Conservation (phyloP, 2,888 invertebrate species). For the Volucella bombylans region DNA sequence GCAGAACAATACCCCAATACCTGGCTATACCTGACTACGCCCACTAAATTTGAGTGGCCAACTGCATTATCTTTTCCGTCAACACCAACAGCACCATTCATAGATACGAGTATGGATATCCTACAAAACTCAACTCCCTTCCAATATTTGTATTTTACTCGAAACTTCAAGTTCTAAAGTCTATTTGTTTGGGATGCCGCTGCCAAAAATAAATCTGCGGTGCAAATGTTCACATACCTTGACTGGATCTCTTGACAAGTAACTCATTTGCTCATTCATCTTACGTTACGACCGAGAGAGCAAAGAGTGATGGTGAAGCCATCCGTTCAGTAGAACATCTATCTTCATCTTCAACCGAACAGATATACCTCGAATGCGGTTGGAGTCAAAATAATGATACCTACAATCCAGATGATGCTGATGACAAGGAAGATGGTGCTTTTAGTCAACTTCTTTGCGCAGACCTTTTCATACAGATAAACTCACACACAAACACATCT, state of each 20-base stretch:
- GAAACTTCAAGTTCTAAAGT: background rate
- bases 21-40: too few relatives aligned
- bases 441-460: background rate
- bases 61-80: too few relatives aligned
- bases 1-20: too few relatives aligned
- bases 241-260: conserved; percentile 32
- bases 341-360: background rate
- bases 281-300: background rate
- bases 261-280: conserved; percentile 42
- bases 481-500: background rate
- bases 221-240: conserved; percentile 57
- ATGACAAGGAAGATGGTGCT: conserved; percentile 25
- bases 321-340: conserved; percentile 17
- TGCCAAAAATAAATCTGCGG: conserved; percentile 60
- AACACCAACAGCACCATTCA: too few relatives aligned
- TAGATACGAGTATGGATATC: conserved; percentile 9
- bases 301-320: background rate
- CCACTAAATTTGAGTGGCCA: too few relatives aligned
- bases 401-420: conserved; percentile 32
- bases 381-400: conserved; percentile 48
- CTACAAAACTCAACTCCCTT: conserved; percentile 32
- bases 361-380: conserved; percentile 21
- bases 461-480: too few relatives aligned
- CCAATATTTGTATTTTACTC: conserved; percentile 37
- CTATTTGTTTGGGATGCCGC: conserved; percentile 30